Evolutionary conservation across 2,888 invertebrate species (phyloP).

Genomic region (Horisme vitalbata): DNA sequence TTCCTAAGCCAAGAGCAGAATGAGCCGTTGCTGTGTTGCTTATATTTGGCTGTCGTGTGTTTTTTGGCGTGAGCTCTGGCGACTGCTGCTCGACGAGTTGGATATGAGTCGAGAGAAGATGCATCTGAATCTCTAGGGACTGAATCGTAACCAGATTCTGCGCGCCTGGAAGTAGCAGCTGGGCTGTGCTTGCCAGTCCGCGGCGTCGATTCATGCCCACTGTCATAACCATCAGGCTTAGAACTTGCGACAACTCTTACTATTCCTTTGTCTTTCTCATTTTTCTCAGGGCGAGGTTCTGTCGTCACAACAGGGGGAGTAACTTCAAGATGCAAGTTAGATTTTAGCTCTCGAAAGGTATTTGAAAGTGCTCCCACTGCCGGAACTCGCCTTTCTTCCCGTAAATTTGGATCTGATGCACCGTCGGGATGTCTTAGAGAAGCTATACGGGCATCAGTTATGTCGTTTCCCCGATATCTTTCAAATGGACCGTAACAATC

Average conservation of each 20-base stretch:
- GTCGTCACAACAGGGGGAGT: conserved; percentile 82
- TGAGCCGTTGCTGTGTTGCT: conserved; percentile 87
- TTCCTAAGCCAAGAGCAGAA: conserved; percentile 90
- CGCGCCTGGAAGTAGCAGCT: conserved; percentile 89
- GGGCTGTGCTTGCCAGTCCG: conserved; percentile 91
- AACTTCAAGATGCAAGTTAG: conserved; percentile 73
- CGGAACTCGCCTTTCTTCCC: conserved; percentile 85
- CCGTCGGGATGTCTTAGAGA: conserved; percentile 94
- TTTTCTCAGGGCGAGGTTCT: conserved; percentile 84
- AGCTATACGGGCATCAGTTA: conserved; percentile 84
- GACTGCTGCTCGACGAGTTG: conserved; percentile 74
- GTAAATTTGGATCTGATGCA: conserved; percentile 95
- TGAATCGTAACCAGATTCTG: conserved; percentile 96
- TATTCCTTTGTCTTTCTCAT: conserved; percentile 85
- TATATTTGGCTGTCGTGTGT: conserved; percentile 84
- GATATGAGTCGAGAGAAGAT: conserved; percentile 90
- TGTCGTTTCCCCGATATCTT: conserved; percentile 83
- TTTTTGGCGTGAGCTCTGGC: conserved; percentile 78
- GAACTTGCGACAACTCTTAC: conserved; percentile 86
- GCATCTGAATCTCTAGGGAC: conserved; percentile 94
- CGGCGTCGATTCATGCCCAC: conserved; percentile 92
- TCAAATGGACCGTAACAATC: conserved; percentile 84
- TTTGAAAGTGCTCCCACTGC: conserved; percentile 85
- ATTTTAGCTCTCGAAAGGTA: conserved; percentile 83
- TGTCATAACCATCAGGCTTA: conserved; percentile 90